These are phyloP conservation scores for Mareca strepera DNA, from an alignment of 2,797 vertebrate species.

Conservation along the genomic window DNA sequence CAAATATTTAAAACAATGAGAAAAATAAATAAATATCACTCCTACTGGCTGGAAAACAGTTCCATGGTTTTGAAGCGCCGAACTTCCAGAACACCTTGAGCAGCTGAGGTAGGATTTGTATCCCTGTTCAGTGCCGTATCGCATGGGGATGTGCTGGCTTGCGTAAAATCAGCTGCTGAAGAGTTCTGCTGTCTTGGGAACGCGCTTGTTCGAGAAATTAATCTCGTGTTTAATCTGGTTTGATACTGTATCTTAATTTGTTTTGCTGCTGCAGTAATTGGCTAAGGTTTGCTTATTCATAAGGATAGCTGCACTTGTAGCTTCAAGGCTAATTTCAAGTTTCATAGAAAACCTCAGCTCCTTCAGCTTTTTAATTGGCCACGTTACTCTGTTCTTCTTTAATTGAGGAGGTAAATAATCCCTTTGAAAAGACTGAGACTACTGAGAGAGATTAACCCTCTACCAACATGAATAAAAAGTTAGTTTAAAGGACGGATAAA, in stretches of 20 bases:
- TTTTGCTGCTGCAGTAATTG: conserved; percentile 14
- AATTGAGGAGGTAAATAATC: conserved; percentile 17
- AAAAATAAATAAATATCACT: neutral
- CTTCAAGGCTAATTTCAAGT: conserved; percentile 11
- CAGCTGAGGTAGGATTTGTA: neutral
- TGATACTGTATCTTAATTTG: neutral
- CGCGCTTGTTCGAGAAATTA: neutral
- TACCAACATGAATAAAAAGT: neutral
- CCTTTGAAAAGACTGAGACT: neutral
- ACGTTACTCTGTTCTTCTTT: neutral
- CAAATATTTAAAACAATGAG: neutral
- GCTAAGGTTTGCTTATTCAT: conserved; percentile 1
- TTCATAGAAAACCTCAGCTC: neutral
- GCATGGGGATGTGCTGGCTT: fast-evolving
- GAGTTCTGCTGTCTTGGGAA: neutral
- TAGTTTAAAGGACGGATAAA: neutral
- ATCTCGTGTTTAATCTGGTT: neutral
- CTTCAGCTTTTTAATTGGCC: neutral
- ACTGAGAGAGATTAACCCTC: neutral
- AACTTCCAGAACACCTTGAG: neutral
- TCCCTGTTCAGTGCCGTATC: neutral
- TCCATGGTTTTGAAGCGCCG: neutral
- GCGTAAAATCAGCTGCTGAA: neutral
- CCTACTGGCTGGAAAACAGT: neutral
- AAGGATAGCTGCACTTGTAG: neutral